Evolutionary conservation across 2,113 vertebrate genomes (phyloP), one percentile per base, ranked within the genome.

Genomic region (Grammomys surdaster): DNA sequence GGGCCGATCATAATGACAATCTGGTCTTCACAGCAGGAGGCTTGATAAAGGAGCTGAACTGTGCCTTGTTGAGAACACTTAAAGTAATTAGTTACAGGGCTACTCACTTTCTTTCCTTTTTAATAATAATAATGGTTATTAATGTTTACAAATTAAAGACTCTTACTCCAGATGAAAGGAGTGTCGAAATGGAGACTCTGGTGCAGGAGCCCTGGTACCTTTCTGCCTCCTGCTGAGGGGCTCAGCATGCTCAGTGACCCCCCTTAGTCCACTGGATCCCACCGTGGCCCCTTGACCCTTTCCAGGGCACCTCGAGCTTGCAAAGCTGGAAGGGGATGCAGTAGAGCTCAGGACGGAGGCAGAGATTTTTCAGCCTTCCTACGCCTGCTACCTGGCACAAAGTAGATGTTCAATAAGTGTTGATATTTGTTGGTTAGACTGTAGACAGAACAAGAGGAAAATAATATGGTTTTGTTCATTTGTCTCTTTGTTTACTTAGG

Each of bases 71-170:
- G 98, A 98, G 98, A 98, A 98, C 98, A 98, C 98, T 98, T 98
- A 88, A 97, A 98, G 98, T 98, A 98, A 98, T 98, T 98, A 98
- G 98, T 98, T 97, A 98, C 98, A 98, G 98, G 98, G 98, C 98
- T 96, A 98, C 98, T 98, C 3, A 77, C 98, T 98, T 98, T 98
- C 98, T 98, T 98, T 96, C 97, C 97, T 97, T 98, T 98, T 98
- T 98, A 98, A 98, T 97, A 98, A 98, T 97, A 98, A 98, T 98
- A 98, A 98, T 88, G 97, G 98, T 98, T 98, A 98, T 98, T 98
- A 98, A 98, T 97, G 98, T 98, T 98, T 98, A 98, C 98, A 98
- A 98, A 98, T 98, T 94, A 96, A 97, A 97, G 97, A 48, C 48
- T 89, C 97, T 97, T 36, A 76, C 95, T 98, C 97, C 89, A 97